Evolutionary conservation across 2,888 invertebrate genomes (phyloP).

Genomic region (Cataglyphis livida): DNA sequence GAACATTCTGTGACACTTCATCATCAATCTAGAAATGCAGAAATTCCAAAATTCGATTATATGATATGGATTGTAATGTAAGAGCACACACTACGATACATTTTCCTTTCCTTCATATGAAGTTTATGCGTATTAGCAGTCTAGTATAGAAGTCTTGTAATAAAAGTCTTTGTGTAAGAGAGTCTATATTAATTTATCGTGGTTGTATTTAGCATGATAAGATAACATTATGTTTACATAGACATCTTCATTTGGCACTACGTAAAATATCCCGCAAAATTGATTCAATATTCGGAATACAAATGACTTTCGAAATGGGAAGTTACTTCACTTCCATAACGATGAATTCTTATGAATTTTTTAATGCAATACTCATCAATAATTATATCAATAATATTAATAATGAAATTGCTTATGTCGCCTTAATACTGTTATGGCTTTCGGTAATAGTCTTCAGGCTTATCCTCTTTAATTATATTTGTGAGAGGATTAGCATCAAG

Average conservation of each 20-base stretch:
- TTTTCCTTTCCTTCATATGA: too few relatives aligned
- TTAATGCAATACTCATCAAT: background rate
- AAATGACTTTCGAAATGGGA: conserved; percentile 23
- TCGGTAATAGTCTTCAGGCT: background rate
- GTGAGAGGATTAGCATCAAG: conserved; percentile 12
- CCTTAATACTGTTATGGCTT: background rate
- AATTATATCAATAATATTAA: background rate
- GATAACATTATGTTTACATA: background rate
- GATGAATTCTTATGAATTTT: background rate
- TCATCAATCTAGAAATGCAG: background rate
- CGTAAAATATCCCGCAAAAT: conserved; percentile 2
- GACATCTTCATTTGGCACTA: conserved; percentile 31
- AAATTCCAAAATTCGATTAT: background rate
- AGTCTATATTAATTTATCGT: too few relatives aligned
- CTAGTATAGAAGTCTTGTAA: too few relatives aligned
- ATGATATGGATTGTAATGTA: conserved; percentile 34
- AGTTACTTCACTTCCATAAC: conserved; percentile 14
- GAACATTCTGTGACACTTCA: background rate
- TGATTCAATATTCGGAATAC: conserved; percentile 1
- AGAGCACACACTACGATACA: too few relatives aligned
- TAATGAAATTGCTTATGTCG: background rate
- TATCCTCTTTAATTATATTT: background rate
- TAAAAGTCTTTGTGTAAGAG: too few relatives aligned
- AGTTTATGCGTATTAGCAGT: too few relatives aligned
- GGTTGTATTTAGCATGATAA: too few relatives aligned